phyloP scores from a whole-genome alignment of 2,113 vertebrate genomes.

The Percina caprodes region DNA sequence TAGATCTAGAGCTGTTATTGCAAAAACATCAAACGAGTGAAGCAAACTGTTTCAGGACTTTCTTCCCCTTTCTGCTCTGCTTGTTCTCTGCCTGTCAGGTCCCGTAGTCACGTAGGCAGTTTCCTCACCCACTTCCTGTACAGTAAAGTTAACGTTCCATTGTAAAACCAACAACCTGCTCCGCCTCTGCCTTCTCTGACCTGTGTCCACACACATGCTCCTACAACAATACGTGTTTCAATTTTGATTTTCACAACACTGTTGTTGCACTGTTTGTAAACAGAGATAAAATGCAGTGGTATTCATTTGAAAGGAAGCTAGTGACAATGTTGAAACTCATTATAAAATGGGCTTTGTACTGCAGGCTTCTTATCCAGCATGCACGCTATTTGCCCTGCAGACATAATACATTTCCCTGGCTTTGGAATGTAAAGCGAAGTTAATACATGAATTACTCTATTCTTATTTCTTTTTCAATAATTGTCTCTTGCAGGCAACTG shows the following conservation, averaged over 20 bases:
- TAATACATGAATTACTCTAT: constrained; percentile 43
- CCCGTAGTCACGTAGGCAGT: constrained; percentile 52
- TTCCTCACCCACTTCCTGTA: constrained; percentile 76
- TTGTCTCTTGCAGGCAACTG: constrained; percentile 30
- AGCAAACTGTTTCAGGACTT: constrained; percentile 6
- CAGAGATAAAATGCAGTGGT: constrained; percentile 44
- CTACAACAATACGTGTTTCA: constrained; percentile 32
- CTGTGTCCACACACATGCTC: constrained; percentile 13
- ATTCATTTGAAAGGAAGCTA: constrained; percentile 60
- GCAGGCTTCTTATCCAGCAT: constrained; percentile 48
- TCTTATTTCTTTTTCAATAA: constrained; percentile 38
- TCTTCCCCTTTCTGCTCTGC: not conserved
- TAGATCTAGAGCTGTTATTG: not conserved
- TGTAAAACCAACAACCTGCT: constrained; percentile 27
- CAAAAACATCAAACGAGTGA: not conserved
- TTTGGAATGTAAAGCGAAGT: constrained; percentile 47
- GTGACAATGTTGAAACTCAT: constrained; percentile 56
- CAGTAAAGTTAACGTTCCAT: constrained; percentile 50
- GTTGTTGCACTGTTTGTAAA: constrained; percentile 45
- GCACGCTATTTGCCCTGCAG: constrained; percentile 45
- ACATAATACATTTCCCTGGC: constrained; percentile 49
- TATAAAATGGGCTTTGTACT: constrained; percentile 62
- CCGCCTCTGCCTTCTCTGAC: not conserved
- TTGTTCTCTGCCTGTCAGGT: constrained; percentile 11
- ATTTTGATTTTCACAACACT: constrained; percentile 43